These are phyloP conservation scores for Oceanodroma leucorhoa DNA, from an alignment of 2,797 vertebrate genomes.

Conservation along the genomic window DNA sequence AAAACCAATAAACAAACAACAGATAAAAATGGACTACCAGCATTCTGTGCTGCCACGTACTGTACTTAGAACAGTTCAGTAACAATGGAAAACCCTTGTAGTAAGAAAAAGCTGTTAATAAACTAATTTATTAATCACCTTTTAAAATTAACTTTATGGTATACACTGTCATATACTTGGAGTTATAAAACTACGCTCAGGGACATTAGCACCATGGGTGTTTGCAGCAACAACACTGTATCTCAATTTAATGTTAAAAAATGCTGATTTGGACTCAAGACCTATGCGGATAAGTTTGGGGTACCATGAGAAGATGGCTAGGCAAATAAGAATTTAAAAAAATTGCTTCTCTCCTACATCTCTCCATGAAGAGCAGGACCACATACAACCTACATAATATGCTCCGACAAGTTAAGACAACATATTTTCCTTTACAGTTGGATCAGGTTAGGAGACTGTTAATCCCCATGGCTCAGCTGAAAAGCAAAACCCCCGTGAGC, in stretches of 20 bases:
- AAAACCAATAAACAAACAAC: background rate
- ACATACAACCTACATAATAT: background rate
- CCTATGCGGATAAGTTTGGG: background rate
- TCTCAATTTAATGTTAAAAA: background rate
- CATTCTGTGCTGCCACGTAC: background rate
- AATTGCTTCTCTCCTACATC: background rate
- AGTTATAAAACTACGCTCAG: background rate
- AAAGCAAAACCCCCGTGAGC: background rate
- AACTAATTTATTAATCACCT: background rate
- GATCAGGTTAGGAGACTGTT: background rate
- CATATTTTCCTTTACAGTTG: background rate
- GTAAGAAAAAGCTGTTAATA: background rate
- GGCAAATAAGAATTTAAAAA: background rate
- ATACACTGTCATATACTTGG: background rate
- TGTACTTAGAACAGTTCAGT: background rate
- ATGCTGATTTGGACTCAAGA: background rate
- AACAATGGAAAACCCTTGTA: background rate
- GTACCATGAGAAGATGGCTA: background rate
- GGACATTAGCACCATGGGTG: background rate
- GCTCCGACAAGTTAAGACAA: background rate
- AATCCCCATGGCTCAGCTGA: background rate
- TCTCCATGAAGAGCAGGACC: background rate
- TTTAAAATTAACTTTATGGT: background rate
- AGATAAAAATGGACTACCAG: background rate
- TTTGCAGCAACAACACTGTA: background rate